phyloP scores from a whole-genome alignment of 1,140 invertebrate species.

The Diorhabda carinulata region DNA sequence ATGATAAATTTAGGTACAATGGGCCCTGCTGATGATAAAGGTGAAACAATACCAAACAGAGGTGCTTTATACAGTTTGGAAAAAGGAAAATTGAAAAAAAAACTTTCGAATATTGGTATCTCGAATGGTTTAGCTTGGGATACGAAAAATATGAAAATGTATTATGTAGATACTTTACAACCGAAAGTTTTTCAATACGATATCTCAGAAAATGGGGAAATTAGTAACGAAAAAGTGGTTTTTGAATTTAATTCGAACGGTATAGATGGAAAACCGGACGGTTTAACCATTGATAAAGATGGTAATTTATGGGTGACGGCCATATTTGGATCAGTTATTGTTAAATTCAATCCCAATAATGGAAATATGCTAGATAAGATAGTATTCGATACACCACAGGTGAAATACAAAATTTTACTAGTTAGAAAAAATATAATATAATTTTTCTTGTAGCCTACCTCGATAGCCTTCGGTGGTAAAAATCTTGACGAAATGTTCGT shows the following conservation, averaged over 20 bases:
- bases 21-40: slow-evolving; percentile 55
- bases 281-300: slow-evolving; percentile 63
- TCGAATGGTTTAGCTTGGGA: slow-evolving; percentile 30
- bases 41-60: slow-evolving; percentile 49
- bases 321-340: slow-evolving; percentile 47
- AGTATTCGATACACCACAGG: slow-evolving; percentile 6
- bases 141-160: slow-evolving; percentile 55
- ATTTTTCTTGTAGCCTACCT: slow-evolving; percentile 58
- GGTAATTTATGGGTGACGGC: slow-evolving; percentile 63
- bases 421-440: not conserved
- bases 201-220: slow-evolving; percentile 60
- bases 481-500: slow-evolving; percentile 71
- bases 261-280: slow-evolving; percentile 54
- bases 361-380: slow-evolving; percentile 34
- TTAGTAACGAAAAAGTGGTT: slow-evolving; percentile 29
- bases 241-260: slow-evolving; percentile 32
- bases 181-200: slow-evolving; percentile 61
- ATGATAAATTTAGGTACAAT: slow-evolving; percentile 57
- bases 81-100: slow-evolving; percentile 37
- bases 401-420: not conserved
- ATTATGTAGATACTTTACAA: slow-evolving; percentile 67
- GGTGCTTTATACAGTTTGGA: slow-evolving; percentile 56
- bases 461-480: slow-evolving; percentile 72
- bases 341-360: slow-evolving; percentile 44
- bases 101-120: slow-evolving; percentile 24